These are phyloP conservation scores for Leucophora obtusa DNA, from an alignment of 2,888 invertebrate genomes.

Conservation along the genomic window DNA sequence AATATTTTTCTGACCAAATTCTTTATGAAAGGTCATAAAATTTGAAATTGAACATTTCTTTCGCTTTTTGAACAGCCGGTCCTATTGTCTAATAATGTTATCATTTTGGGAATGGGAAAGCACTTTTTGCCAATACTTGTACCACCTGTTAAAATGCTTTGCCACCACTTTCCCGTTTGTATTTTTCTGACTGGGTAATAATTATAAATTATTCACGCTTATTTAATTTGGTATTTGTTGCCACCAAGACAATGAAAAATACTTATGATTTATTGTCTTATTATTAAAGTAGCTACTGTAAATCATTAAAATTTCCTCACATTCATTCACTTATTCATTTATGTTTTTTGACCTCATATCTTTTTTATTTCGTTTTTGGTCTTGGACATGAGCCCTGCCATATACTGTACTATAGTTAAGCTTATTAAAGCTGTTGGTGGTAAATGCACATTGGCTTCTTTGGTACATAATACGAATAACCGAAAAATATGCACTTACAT, in stretches of 20 bases:
- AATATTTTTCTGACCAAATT: too few species aligned
- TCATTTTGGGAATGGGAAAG: too few species aligned
- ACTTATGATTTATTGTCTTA: conserved; percentile 15
- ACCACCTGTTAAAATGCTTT: too few species aligned
- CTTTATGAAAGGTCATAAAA: too few species aligned
- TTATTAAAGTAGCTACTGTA: not conserved
- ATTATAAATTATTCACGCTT: not conserved
- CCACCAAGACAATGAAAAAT: not conserved
- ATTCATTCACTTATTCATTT: conserved; percentile 11
- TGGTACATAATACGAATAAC: not conserved
- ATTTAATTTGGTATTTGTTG: not conserved
- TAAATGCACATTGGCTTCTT: not conserved
- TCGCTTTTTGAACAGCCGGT: too few species aligned
- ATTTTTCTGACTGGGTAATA: too few species aligned
- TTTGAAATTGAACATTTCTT: too few species aligned
- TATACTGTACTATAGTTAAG: not conserved
- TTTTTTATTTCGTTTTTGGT: not conserved
- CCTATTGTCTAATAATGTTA: too few species aligned
- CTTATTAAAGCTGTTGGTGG: not conserved
- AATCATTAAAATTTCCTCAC: conserved; percentile 24
- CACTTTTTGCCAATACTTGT: too few species aligned
- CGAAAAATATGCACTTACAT: not conserved
- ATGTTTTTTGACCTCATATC: conserved; percentile 11
- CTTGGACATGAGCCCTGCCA: not conserved
- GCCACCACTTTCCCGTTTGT: too few species aligned